A percentile compares a stretch with the other conserved stretches of the same genome.
Evolutionary conservation across 2,888 invertebrate species (phyloP).

Genomic region (Drosophila eohydei): DNA sequence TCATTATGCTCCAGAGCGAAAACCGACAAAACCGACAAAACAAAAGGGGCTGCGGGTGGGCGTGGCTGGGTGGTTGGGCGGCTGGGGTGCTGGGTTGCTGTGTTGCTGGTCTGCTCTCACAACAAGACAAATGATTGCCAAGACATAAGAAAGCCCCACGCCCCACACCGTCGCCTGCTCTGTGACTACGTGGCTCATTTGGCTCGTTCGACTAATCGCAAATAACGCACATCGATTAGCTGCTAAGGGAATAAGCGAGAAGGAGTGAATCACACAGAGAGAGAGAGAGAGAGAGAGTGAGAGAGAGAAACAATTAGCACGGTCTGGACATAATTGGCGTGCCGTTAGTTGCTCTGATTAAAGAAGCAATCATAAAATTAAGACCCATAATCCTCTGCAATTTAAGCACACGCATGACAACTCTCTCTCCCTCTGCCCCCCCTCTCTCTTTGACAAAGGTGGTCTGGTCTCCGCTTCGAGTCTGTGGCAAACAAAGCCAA

Average conservation of each 20-base stretch:
- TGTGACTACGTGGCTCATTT: conserved; percentile 68
- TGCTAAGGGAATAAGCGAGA: neutral
- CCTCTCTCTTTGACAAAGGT: neutral
- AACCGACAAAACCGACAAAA: conserved; percentile 11
- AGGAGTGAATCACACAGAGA: neutral
- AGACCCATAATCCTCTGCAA: conserved; percentile 78
- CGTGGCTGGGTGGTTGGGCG: no score
- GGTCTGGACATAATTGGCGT: conserved; percentile 72
- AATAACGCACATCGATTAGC: conserved; percentile 67
- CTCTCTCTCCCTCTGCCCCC: conserved; percentile 3
- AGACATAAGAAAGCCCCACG: neutral
- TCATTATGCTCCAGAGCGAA: conserved; percentile 58
- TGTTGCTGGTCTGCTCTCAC: neutral
- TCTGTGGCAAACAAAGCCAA: conserved; percentile 34
- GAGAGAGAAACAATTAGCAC: conserved; percentile 76
- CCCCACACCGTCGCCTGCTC: neutral
- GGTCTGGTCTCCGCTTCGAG: conserved; percentile 1
- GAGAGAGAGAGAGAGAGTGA: conserved; percentile 16
- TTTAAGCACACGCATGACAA: conserved; percentile 61
- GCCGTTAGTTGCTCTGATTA: conserved; percentile 76
- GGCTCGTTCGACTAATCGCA: conserved; percentile 60
- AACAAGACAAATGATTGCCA: conserved; percentile 22
- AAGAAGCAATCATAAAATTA: conserved; percentile 79
- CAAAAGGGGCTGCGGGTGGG: neutral
- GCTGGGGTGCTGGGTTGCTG: neutral